Conservation (phyloP, 2,888 invertebrate species). For the Drosophila eohydei region DNA sequence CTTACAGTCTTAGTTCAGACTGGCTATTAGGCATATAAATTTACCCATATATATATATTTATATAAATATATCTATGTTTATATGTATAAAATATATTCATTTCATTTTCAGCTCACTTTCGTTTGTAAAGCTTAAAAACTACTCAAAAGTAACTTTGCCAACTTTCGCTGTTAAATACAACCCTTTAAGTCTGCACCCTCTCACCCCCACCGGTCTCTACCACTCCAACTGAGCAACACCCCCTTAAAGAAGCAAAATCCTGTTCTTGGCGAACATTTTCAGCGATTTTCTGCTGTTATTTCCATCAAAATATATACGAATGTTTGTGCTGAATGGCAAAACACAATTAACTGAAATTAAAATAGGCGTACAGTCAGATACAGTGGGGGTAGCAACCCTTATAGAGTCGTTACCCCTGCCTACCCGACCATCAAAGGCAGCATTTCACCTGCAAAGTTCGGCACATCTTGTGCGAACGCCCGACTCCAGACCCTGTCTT, state of each 20-base stretch:
- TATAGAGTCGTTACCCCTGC: slow-evolving; percentile 38
- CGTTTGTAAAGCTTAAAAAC: slow-evolving; percentile 32
- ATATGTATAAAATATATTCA: neutral
- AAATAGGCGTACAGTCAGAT: slow-evolving; percentile 60
- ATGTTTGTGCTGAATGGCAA: slow-evolving; percentile 73
- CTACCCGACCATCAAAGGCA: slow-evolving; percentile 3
- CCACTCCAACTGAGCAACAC: slow-evolving; percentile 12
- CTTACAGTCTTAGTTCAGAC: slow-evolving; percentile 21
- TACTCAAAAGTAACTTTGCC: slow-evolving; percentile 48
- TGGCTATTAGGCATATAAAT: neutral
- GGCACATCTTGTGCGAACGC: slow-evolving; percentile 52
- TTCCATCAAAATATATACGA: slow-evolving; percentile 73
- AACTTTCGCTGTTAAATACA: slow-evolving; percentile 42
- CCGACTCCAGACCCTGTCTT: slow-evolving; percentile 43
- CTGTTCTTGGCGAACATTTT: slow-evolving; percentile 51
- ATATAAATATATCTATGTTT: neutral
- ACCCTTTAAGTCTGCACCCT: slow-evolving; percentile 47
- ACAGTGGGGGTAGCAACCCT: slow-evolving; percentile 62
- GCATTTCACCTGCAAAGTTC: slow-evolving; percentile 45
- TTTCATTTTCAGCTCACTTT: slow-evolving; percentile 35
- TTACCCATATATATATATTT: no score
- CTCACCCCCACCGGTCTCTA: no score
- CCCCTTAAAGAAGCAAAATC: slow-evolving; percentile 5
- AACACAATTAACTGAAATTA: slow-evolving; percentile 81
- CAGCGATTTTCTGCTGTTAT: slow-evolving; percentile 72